Evolutionary conservation across 2,797 vertebrate genomes (phyloP).

Genomic region (Trichosurus vulpecula): DNA sequence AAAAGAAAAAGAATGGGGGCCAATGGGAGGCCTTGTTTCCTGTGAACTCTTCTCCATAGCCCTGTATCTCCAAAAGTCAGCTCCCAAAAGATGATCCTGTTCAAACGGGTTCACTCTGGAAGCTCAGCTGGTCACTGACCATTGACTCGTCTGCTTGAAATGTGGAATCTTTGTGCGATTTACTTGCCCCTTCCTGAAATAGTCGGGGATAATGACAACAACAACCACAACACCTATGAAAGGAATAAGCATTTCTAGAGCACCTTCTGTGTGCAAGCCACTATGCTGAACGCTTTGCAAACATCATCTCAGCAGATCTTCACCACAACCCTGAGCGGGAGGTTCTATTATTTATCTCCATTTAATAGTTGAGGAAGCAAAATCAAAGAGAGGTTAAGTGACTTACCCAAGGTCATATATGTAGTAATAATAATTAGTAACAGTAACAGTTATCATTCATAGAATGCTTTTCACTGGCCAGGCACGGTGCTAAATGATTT

Average conservation of each 20-base stretch:
- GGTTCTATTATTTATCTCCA: not conserved
- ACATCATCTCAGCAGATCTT: not conserved
- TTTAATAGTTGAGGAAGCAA: not conserved
- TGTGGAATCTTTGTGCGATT: not conserved
- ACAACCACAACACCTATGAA: not conserved
- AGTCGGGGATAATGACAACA: not conserved
- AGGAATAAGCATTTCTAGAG: not conserved
- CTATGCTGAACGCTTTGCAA: not conserved
- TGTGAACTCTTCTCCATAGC: too few relatives aligned
- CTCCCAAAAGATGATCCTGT: not conserved
- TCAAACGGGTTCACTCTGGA: not conserved
- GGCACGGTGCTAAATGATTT: not conserved
- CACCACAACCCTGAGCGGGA: fast-evolving
- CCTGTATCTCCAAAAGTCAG: not conserved
- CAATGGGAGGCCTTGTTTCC: not conserved
- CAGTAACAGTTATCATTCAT: not conserved
- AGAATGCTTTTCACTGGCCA: not conserved
- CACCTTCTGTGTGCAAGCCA: not conserved
- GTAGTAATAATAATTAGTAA: not conserved
- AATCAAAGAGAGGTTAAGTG: not conserved
- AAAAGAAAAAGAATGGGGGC: not conserved
- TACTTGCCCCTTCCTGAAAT: not conserved
- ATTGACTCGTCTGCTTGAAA: not conserved
- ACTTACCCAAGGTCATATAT: not conserved
- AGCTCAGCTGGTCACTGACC: not conserved